These are phyloP conservation scores for Lomographa bimaculata DNA, from an alignment of 2,888 invertebrate species.

Conservation along the genomic window DNA sequence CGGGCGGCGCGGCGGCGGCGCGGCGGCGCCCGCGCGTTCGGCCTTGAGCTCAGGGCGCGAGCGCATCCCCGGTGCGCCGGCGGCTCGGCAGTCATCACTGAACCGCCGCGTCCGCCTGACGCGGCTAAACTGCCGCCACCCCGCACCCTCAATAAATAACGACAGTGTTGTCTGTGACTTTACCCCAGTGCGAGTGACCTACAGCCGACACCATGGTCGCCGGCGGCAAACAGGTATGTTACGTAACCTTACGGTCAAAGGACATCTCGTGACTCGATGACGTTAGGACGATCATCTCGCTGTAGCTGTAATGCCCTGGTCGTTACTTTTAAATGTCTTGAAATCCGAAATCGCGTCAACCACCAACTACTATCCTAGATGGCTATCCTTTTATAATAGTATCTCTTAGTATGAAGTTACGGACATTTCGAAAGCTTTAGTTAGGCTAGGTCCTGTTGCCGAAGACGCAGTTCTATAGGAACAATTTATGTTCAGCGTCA, in stretches of 20 bases:
- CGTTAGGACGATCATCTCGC: slow-evolving; percentile 14
- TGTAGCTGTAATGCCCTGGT: slow-evolving; percentile 19
- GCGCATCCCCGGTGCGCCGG: slow-evolving; percentile 55
- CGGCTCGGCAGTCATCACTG: slow-evolving; percentile 66
- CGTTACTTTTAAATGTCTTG: too few relatives aligned
- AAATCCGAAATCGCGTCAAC: too few relatives aligned
- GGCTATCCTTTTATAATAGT: too few relatives aligned
- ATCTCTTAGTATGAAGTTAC: too few relatives aligned
- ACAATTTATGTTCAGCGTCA: too few relatives aligned
- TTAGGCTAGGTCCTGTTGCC: too few relatives aligned
- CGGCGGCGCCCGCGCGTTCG: slow-evolving; percentile 30
- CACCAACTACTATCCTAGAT: too few relatives aligned
- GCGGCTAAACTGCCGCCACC: slow-evolving; percentile 65
- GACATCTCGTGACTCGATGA: slow-evolving; percentile 36
- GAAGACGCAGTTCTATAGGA: too few relatives aligned
- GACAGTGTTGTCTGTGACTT: slow-evolving; percentile 61
- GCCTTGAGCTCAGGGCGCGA: slow-evolving; percentile 55
- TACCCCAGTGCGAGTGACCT: slow-evolving; percentile 60
- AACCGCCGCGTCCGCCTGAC: slow-evolving; percentile 79
- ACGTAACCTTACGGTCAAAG: slow-evolving; percentile 38
- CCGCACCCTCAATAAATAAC: slow-evolving; percentile 34
- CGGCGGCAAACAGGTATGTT: slow-evolving; percentile 80
- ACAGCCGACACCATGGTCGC: slow-evolving; percentile 73
- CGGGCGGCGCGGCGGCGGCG: slow-evolving; percentile 30
- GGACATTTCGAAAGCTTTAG: too few relatives aligned